Evolutionary conservation across 1,140 invertebrate genomes (phyloP).

Genomic region (Trichonephila inaurata): DNA sequence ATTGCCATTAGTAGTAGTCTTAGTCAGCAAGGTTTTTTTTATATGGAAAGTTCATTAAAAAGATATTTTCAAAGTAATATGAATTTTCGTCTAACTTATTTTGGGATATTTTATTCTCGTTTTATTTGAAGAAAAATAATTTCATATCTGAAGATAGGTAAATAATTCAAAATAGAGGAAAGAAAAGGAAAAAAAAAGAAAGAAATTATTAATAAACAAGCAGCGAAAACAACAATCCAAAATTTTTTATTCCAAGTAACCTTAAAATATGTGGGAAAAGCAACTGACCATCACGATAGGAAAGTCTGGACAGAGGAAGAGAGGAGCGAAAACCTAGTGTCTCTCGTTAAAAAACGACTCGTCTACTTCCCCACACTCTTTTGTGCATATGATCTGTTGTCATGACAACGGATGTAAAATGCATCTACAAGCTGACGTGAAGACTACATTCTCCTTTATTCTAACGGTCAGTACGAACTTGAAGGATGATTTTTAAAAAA

Average conservation of each 20-base stretch:
- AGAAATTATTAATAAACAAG: no score
- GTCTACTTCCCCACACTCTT: conserved; percentile 33
- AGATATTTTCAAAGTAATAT: no score
- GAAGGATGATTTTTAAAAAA: neutral
- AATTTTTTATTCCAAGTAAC: neutral
- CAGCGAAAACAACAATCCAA: no score
- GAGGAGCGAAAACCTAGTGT: conserved; percentile 24
- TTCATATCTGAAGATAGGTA: no score
- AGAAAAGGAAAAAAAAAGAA: no score
- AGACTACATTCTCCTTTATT: conserved; percentile 19
- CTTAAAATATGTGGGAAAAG: conserved; percentile 49
- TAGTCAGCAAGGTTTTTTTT: no score
- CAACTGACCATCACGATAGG: neutral
- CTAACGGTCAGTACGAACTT: neutral
- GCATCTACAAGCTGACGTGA: conserved; percentile 39
- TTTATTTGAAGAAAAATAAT: no score
- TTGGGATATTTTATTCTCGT: no score
- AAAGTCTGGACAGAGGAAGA: conserved; percentile 36
- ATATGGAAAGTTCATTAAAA: no score
- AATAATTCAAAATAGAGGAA: no score
- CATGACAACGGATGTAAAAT: conserved; percentile 72
- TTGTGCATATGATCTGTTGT: conserved; percentile 66
- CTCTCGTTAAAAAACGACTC: conserved; percentile 69
- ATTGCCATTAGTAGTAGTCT: no score
- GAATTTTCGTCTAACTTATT: no score